These are phyloP conservation scores for Centruroides vittatus DNA, from an alignment of 1,140 invertebrate genomes.

Conservation along the genomic window DNA sequence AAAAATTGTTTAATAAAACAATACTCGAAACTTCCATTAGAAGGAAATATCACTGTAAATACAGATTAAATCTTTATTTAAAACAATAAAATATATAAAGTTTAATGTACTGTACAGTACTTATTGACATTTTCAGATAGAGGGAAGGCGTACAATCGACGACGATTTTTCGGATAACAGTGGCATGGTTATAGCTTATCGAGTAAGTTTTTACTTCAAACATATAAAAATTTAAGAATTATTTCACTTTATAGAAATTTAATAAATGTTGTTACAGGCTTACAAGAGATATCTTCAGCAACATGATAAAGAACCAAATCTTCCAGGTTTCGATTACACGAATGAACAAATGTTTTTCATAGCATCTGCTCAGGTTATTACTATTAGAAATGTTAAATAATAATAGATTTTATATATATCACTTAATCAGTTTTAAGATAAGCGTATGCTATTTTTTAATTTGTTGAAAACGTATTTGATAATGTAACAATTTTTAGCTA, in stretches of 20 bases:
- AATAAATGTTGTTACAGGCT: neutral
- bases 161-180: constrained; percentile 56
- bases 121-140: constrained; percentile 28
- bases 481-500: no score
- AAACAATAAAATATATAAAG: no score
- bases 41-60: neutral
- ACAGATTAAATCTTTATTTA: no score
- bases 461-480: no score
- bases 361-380: constrained; percentile 24
- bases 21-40: no score
- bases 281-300: constrained; percentile 10
- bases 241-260: no score
- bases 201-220: neutral
- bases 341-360: constrained; percentile 30
- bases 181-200: constrained; percentile 39
- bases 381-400: no score
- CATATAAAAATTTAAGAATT: neutral
- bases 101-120: no score
- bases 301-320: constrained; percentile 15
- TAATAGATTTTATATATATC: no score
- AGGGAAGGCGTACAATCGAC: constrained; percentile 48
- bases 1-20: no score
- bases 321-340: constrained; percentile 26
- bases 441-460: constrained; percentile 2
- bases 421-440: no score